Conservation (phyloP, 2,888 invertebrate genomes). For the Oscheius sp. region DNA sequence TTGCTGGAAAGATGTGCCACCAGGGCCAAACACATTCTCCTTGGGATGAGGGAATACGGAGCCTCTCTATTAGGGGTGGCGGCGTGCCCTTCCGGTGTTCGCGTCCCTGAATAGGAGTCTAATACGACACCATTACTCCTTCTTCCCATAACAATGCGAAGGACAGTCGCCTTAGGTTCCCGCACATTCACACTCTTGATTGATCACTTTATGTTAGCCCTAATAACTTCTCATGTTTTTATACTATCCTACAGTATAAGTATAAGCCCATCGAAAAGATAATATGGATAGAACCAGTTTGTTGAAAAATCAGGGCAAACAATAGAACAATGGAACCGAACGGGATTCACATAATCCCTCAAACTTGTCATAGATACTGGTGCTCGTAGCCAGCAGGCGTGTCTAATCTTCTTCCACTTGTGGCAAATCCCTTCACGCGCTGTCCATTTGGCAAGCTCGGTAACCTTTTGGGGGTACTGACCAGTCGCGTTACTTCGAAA, state of each 20-base stretch:
- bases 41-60: conserved; percentile 17
- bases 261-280: no score
- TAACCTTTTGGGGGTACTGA: not conserved
- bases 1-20: not conserved
- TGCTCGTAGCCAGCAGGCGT: conserved; percentile 34
- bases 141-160: conserved; percentile 32
- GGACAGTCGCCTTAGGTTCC: conserved; percentile 26
- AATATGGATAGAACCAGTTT: no score
- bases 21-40: conserved; percentile 5
- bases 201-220: no score
- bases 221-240: no score
- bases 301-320: no score
- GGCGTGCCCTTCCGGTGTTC: conserved; percentile 34
- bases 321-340: no score
- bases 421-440: conserved; percentile 32
- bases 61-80: conserved; percentile 29
- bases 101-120: conserved; percentile 38
- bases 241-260: no score
- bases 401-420: conserved; percentile 38
- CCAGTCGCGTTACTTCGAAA: not conserved
- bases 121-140: conserved; percentile 38
- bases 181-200: conserved; percentile 6
- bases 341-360: not conserved
- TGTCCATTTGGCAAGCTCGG: conserved; percentile 30
- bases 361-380: conserved; percentile 22